Evolutionary conservation across 2,888 invertebrate species (phyloP).

Genomic region (Apodemia zela): DNA sequence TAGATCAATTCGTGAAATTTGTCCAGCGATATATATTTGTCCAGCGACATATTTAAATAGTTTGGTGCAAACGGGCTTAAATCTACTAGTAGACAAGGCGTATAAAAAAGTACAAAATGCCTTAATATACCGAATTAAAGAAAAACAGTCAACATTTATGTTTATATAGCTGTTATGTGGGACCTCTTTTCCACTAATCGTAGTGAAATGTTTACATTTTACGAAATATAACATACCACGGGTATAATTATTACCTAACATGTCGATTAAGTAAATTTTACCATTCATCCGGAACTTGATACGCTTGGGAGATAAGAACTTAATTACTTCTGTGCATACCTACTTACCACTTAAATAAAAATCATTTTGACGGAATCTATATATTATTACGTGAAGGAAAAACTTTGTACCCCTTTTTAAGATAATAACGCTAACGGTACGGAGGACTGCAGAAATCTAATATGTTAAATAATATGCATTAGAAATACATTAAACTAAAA

Average conservation of each 20-base stretch:
- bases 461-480: no score
- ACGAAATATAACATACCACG: background rate
- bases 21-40: no score
- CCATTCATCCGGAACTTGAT: constrained; percentile 51
- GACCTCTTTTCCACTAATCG: background rate
- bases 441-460: no score
- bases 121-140: background rate
- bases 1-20: no score
- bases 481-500: no score
- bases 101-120: background rate
- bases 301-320: constrained; percentile 39
- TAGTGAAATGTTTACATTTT: background rate
- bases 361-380: background rate
- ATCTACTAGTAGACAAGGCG: no score
- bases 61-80: no score
- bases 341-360: background rate
- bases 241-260: background rate
- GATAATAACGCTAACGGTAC: no score
- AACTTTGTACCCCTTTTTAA: no score
- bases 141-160: background rate
- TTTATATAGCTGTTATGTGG: background rate
- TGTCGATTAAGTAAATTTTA: constrained; percentile 49
- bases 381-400: no score
- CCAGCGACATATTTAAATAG: no score
- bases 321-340: constrained; percentile 44